These are phyloP conservation scores for Temnothorax longispinosus DNA, from an alignment of 1,140 invertebrate genomes.

Conservation along the genomic window DNA sequence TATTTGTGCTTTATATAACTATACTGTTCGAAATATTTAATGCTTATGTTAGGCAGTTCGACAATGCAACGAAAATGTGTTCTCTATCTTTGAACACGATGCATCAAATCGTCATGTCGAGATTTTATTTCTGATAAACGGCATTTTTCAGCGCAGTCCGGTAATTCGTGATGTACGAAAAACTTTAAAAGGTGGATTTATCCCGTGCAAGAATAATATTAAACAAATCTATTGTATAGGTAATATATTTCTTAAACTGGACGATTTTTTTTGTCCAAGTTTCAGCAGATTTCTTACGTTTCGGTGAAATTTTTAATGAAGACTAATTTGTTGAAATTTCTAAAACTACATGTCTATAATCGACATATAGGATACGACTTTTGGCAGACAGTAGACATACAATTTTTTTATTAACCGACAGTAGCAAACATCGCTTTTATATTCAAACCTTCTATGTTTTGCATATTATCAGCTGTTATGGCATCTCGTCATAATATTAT, in stretches of 20 bases:
- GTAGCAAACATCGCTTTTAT: not conserved
- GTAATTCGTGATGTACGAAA: not conserved
- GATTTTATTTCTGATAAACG: conserved; percentile 24
- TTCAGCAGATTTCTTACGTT: not conserved
- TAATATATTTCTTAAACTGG: not conserved
- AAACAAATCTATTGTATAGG: not conserved
- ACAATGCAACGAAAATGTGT: not conserved
- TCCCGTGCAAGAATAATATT: not conserved
- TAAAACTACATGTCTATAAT: not conserved
- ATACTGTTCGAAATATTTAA: conserved; percentile 43
- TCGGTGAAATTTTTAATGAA: not conserved
- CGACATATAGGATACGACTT: not conserved
- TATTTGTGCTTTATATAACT: conserved; percentile 31
- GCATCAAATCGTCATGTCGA: conserved; percentile 12
- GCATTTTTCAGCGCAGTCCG: not conserved
- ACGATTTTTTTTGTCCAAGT: not conserved
- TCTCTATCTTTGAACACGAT: conserved; percentile 13
- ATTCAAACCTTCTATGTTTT: not conserved
- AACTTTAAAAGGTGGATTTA: not conserved
- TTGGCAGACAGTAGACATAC: not conserved
- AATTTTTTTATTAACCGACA: not conserved
- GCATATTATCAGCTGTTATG: conserved; percentile 23
- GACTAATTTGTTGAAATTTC: not conserved
- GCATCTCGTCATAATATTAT: not conserved
- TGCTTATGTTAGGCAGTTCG: not conserved